Conservation (phyloP, 2,888 invertebrate species). For the Cheilosia soror region DNA sequence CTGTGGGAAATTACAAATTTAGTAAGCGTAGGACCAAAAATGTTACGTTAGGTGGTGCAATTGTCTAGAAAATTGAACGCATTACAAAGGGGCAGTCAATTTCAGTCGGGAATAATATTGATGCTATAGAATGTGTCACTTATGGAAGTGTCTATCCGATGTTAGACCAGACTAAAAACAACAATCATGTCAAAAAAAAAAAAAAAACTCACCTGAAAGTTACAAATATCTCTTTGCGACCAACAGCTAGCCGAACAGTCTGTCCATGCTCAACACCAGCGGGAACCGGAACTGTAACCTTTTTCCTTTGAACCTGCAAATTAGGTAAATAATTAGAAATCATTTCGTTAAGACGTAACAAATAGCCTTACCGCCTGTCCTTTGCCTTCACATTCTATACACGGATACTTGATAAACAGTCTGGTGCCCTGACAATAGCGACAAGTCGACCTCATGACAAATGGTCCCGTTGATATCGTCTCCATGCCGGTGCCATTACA, state of each 20-base stretch:
- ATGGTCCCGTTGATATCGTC: slow-evolving; percentile 95
- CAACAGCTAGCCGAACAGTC: slow-evolving; percentile 96
- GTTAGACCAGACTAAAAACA: too few relatives aligned
- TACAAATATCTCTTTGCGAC: slow-evolving; percentile 95
- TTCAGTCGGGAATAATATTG: too few relatives aligned
- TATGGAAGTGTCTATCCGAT: too few relatives aligned
- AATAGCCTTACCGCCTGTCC: slow-evolving; percentile 89
- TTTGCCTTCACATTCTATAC: slow-evolving; percentile 96
- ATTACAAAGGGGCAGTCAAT: too few relatives aligned
- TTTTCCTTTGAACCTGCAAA: slow-evolving; percentile 90
- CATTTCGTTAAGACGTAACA: not conserved
- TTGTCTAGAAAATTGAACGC: too few relatives aligned
- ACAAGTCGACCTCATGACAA: slow-evolving; percentile 98
- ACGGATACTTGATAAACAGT: slow-evolving; percentile 95
- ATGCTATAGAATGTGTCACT: too few relatives aligned
- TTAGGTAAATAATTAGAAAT: not conserved
- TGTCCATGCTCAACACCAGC: slow-evolving; percentile 99
- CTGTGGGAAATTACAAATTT: slow-evolving; percentile 82
- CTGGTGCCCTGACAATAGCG: slow-evolving; percentile 94
- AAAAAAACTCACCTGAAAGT: slow-evolving; percentile 87
- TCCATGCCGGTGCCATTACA: slow-evolving; percentile 99
- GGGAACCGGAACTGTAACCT: slow-evolving; percentile 96
- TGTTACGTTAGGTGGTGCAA: not conserved
- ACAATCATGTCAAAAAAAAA: too few relatives aligned
- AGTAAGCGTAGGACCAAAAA: not conserved